Evolutionary conservation across 30 jellyfish, hydroid and myxozoan species (phyloP), one percentile per base, ranked within the genome.

Genomic region (Morbakka virulenta): DNA sequence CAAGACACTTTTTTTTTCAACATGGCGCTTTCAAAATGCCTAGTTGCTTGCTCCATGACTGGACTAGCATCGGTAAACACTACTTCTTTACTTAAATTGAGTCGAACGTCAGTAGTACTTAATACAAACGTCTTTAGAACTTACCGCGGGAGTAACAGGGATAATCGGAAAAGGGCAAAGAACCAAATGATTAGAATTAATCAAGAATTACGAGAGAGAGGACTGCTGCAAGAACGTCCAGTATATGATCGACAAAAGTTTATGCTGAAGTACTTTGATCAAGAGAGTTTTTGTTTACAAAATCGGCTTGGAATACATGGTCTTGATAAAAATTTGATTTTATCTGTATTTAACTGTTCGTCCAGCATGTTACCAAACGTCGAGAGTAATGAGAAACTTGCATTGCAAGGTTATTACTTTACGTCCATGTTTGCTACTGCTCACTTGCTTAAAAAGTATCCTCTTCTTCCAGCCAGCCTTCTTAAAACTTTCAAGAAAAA

Each of bases 101-200:
- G n/a, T n/a, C n/a, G n/a, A n/a, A n/a, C n/a, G n/a, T n/a, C n/a
- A n/a, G n/a, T n/a, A n/a, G n/a, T n/a, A n/a, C n/a, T n/a, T 41
- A 41, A 41, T 41, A 17, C 57, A 41, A 17, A 6, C 17, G 17
- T 41, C 17, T 41, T 17, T 17, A 78, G 98, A 68, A 32, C 71
- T 32, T 92, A 72, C 50, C 88, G 82, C 3, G 98, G 98, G 4
- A 85, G 96, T 68, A 92, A 92, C 52, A 67, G 98, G 52, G 91
- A 80, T 77, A 92, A 83, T 20, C 75, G 87, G 34, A 74, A 63
- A 64, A 66, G 95, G 52, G 95, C 31, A 35, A 32, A 29, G 21
- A 74, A 50, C 34, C 67, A 62, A 34, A 65, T 52, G 35, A 28
- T 26, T 62, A 68, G 53, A 50, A 72, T 92, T 13, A 94, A 76